Conservation (phyloP, 2,113 vertebrate genomes). For the Lagopus muta region DNA sequence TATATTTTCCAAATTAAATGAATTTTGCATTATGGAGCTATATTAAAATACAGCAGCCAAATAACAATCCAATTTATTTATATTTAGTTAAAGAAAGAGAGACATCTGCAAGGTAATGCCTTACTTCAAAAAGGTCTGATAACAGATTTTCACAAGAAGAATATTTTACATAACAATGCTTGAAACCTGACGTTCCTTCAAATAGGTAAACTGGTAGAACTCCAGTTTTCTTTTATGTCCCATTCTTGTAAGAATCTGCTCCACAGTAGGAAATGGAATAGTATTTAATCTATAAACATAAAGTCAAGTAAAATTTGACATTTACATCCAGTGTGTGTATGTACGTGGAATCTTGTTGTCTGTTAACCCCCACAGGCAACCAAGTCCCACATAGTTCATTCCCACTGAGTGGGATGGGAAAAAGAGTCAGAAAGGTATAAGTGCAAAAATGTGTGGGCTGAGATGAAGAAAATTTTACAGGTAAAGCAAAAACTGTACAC, state of each 20-base stretch:
- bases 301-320: neutral
- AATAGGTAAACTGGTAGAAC: neutral
- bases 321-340: neutral
- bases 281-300: neutral
- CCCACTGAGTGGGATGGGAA: rapidly evolving
- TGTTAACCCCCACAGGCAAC: neutral
- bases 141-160: neutral
- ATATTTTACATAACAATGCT: neutral
- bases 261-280: neutral
- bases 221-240: neutral
- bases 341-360: neutral
- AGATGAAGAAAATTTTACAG: neutral
- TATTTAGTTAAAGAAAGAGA: neutral
- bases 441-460: neutral
- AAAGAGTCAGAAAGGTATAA: neutral
- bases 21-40: neutral
- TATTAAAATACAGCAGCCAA: neutral
- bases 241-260: neutral
- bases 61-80: neutral
- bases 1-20: neutral
- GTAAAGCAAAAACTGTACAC: neutral
- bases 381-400: neutral
- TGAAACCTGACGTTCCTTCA: neutral
- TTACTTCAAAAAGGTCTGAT: neutral
- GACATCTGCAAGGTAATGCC: neutral